These are phyloP conservation scores for Euclidia mi DNA, from an alignment of 2,888 invertebrate genomes.

Conservation along the genomic window DNA sequence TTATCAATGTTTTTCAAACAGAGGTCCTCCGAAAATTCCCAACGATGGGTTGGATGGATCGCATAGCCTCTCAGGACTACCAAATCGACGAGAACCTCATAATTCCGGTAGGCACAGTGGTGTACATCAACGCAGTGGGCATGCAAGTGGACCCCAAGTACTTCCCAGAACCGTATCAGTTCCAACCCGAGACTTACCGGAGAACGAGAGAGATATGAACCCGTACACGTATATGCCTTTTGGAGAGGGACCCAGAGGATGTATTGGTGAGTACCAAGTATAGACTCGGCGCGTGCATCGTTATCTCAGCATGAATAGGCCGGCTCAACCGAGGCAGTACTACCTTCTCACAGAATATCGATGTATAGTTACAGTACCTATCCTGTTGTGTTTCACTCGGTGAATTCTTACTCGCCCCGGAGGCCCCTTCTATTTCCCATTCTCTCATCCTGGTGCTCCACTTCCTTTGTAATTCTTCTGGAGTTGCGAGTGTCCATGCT, in stretches of 20 bases:
- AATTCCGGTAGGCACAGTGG: conserved; percentile 60
- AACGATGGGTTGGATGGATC: conserved; percentile 69
- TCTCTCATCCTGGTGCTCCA: no score
- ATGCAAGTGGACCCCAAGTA: conserved; percentile 79
- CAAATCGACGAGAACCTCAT: conserved; percentile 62
- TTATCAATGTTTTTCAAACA: conserved; percentile 31
- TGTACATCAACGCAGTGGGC: conserved; percentile 64
- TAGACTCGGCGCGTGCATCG: no score
- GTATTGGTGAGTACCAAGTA: conserved; percentile 82
- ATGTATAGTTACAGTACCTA: no score
- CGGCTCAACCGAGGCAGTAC: no score
- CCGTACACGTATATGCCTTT: conserved; percentile 82
- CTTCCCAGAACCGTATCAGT: conserved; percentile 85
- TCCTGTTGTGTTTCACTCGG: no score
- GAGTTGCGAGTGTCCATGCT: no score
- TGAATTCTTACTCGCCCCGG: no score
- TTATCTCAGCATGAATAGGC: no score
- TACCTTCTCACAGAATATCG: no score
- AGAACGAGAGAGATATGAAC: conserved; percentile 79
- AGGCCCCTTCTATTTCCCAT: no score
- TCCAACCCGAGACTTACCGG: conserved; percentile 86
- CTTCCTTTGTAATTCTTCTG: no score
- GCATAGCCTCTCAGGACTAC: conserved; percentile 59
- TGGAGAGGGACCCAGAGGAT: conserved; percentile 89
- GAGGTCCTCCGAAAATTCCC: conserved; percentile 68